These are phyloP conservation scores for Melanotaenia parkinsoni DNA, from an alignment of 2,797 vertebrate species.

Conservation along the genomic window DNA sequence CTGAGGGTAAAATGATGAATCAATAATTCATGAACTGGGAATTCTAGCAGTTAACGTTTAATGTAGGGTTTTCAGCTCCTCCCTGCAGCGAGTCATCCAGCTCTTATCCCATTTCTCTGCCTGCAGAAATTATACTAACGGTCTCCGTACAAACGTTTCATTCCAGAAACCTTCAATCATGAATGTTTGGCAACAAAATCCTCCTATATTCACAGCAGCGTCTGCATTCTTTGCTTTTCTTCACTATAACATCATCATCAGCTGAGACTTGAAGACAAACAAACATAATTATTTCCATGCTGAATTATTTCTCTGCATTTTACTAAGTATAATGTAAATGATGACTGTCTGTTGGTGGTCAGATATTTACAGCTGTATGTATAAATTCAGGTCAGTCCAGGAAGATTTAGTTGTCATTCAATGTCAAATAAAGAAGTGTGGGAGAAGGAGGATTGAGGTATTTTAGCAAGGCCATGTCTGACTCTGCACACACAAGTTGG, in stretches of 20 bases:
- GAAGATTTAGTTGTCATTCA: neutral
- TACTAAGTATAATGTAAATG: neutral
- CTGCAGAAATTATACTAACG: neutral
- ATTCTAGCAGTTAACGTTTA: conserved; percentile 47
- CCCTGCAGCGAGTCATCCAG: neutral
- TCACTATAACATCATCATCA: neutral
- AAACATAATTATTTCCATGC: neutral
- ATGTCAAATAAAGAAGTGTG: neutral
- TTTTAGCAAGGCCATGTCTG: too few species aligned
- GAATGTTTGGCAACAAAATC: neutral
- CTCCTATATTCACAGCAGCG: too few species aligned
- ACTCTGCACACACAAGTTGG: too few species aligned
- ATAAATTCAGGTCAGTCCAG: neutral
- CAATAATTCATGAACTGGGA: conserved; percentile 38
- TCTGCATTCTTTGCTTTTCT: too few species aligned
- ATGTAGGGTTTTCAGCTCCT: conserved; percentile 24
- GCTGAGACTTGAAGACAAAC: too few species aligned
- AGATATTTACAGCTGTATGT: neutral
- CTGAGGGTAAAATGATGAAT: conserved; percentile 15
- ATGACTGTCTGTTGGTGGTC: neutral
- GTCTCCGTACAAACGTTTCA: neutral
- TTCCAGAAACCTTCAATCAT: neutral
- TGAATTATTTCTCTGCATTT: neutral
- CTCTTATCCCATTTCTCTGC: neutral
- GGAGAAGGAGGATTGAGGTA: too few species aligned